phyloP scores from a whole-genome alignment of 2,113 vertebrate species.

The Mustela lutreola region DNA sequence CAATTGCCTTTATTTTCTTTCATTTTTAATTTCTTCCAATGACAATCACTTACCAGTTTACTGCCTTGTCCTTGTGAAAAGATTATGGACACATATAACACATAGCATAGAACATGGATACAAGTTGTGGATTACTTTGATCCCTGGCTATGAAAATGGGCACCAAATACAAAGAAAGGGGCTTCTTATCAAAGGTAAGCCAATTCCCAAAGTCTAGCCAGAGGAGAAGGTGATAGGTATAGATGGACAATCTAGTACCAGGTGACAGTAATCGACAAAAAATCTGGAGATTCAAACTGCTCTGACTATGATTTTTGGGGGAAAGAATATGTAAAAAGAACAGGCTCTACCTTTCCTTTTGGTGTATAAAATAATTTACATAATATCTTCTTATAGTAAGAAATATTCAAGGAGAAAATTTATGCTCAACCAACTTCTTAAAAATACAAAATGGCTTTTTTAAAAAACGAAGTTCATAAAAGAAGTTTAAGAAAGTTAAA shows the following conservation, averaged over 20 bases:
- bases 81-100: neutral
- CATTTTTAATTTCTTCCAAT: constrained; percentile 1
- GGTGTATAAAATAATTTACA: neutral
- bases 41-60: neutral
- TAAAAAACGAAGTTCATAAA: neutral
- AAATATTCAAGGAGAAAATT: neutral
- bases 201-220: neutral
- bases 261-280: neutral
- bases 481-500: constrained; percentile 39
- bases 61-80: neutral
- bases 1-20: neutral
- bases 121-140: neutral
- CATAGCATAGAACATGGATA: neutral
- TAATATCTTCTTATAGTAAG: neutral
- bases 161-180: neutral
- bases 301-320: neutral
- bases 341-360: neutral
- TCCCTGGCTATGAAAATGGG: neutral
- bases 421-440: neutral
- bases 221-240: neutral
- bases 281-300: neutral
- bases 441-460: neutral
- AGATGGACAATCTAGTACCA: neutral
- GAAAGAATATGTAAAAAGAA: neutral
- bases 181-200: neutral